Base-by-base conservation (phyloP, 2,888 invertebrate species). In the Stenolophus ochropezus region DNA sequence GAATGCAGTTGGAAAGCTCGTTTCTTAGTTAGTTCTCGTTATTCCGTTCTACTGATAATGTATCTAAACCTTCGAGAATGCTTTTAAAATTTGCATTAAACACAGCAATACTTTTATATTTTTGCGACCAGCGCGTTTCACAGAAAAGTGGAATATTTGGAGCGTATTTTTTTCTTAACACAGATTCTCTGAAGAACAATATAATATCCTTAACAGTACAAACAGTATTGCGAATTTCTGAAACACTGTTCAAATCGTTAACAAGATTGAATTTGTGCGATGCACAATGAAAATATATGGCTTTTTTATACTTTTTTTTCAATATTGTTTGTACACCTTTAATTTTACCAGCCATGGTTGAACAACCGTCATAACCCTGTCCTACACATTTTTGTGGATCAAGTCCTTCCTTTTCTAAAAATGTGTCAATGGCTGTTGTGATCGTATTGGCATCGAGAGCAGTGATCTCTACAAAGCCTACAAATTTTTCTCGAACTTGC, bases 321-420 rank as follows among this genome's bases (percentile, higher is more conserved):
- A 76, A 47, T 69, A 79, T 78, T 82, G 25, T 71, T 84, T 82
- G 78, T 16, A 85, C 84, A 58, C 84, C 84, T 33, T 81, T 82
- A 47, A 82, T 77, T 71, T 82, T 83, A 61, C 84, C 84, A 47
- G 84, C 81, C 83, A 84, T 84, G 5, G 84, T 82, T 27, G 84
- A 84, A 82, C 85, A 85, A 20, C 84, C 85, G 82, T 85, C 84
- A 83, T 83, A 85, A 1, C 84, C 84, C 81, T 83, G 82, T 20
- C 84, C 84, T 75, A 85, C 79, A 49, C 83, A 83, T 75, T 82
- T 84, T 65, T 80, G 23, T 21, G 73, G 27, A 69, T 83, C 80
- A 16, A 82, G 61, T 5, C 76, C 82, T 27, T 33, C 1, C 4
- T 8, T 33, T 33, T 33, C 33, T 33, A 33, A 8, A 33, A 33